Conservation (phyloP, 2,797 vertebrate genomes). For the Pelodytes ibericus region DNA sequence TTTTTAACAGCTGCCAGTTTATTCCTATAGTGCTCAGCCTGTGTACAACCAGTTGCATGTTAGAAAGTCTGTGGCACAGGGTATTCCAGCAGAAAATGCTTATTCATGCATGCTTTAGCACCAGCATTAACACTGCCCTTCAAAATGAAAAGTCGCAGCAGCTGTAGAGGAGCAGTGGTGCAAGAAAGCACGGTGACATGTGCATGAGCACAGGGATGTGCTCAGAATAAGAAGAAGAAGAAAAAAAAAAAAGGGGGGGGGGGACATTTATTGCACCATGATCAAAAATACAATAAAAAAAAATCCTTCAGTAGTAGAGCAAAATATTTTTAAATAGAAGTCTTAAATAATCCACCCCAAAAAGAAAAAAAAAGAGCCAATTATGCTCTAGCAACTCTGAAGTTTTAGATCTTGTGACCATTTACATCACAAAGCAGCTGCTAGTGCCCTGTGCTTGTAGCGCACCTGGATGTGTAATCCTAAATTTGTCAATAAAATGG, state of each 20-base stretch:
- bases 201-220: neutral
- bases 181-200: constrained; percentile 17
- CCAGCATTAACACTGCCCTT: constrained; percentile 40
- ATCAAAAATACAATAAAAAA: constrained; percentile 67
- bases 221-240: no score
- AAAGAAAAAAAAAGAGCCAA: constrained; percentile 7
- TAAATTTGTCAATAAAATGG: neutral
- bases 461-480: constrained; percentile 24
- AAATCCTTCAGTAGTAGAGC: constrained; percentile 72
- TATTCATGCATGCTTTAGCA: constrained; percentile 50
- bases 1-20: constrained; percentile 56
- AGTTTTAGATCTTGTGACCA: neutral
- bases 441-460: constrained; percentile 2
- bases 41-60: constrained; percentile 8
- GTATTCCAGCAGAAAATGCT: constrained; percentile 1
- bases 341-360: constrained; percentile 25
- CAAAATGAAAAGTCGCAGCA: neutral
- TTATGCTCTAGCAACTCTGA: constrained; percentile 34
- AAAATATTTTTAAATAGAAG: constrained; percentile 66
- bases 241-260: constrained; percentile 1
- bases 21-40: constrained; percentile 40
- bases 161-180: constrained; percentile 22
- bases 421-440: constrained; percentile 2
- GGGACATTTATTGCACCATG: constrained; percentile 58
- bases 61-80: neutral